Conservation (phyloP, 2,113 vertebrate genomes). For the Nothoprocta pentlandii region DNA sequence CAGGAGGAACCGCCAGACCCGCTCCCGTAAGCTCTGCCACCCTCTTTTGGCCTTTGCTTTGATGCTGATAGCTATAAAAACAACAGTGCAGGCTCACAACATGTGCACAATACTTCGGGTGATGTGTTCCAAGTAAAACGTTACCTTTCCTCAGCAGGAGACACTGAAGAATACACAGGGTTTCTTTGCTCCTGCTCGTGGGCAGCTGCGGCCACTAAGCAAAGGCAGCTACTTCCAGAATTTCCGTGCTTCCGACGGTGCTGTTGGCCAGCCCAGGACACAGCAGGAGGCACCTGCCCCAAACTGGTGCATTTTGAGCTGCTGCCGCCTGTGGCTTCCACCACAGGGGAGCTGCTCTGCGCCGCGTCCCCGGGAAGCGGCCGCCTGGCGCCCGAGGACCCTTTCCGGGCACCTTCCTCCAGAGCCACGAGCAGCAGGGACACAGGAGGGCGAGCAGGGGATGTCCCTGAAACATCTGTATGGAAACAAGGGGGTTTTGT, state of each 20-base stretch:
- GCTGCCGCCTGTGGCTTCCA: neutral
- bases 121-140: neutral
- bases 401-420: neutral
- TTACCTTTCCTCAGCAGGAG: neutral
- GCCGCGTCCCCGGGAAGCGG: neutral
- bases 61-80: neutral
- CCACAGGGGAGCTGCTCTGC: neutral
- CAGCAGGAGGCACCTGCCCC: neutral
- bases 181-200: neutral
- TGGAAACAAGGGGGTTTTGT: neutral
- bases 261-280: neutral
- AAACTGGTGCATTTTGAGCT: neutral
- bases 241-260: neutral
- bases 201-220: neutral
- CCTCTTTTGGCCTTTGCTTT: neutral
- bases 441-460: neutral
- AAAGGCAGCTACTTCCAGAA: neutral
- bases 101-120: neutral
- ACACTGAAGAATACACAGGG: neutral
- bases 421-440: neutral
- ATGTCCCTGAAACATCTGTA: accelerated
- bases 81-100: neutral
- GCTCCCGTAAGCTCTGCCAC: neutral
- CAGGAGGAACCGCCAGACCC: neutral
- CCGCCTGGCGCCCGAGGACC: neutral